phyloP scores from a whole-genome alignment of 2,797 vertebrate species.

The Arrhamphus sclerolepis region DNA sequence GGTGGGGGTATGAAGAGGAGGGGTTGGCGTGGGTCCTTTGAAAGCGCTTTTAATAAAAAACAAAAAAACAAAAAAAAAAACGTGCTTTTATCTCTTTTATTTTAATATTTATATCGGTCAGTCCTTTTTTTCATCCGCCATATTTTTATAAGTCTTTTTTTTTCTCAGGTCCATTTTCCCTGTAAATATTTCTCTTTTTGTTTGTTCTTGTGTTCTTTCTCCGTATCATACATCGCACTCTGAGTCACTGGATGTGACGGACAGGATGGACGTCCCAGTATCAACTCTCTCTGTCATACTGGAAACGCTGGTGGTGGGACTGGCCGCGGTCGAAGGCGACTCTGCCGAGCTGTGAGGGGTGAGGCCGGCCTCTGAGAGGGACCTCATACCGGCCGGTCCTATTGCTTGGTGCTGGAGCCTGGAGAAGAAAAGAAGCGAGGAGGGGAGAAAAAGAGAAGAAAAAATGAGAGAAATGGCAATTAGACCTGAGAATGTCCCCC shows the following conservation, averaged over 20 bases:
- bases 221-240: constrained; percentile 99
- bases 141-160: constrained; percentile 82
- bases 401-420: constrained; percentile 99
- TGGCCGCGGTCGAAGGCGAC: constrained; percentile 97
- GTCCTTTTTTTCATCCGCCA: constrained; percentile 86
- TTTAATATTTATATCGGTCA: constrained; percentile 86
- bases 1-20: constrained; percentile 80
- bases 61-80: constrained; percentile 75
- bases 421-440: constrained; percentile 70
- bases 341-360: constrained; percentile 97
- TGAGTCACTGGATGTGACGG: constrained; percentile 99
- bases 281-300: constrained; percentile 96
- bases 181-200: constrained; percentile 87
- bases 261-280: constrained; percentile 97
- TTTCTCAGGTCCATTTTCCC: constrained; percentile 87
- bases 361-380: constrained; percentile 95
- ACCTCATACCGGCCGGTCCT: constrained; percentile 97
- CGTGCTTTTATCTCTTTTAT: constrained; percentile 92
- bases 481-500: constrained; percentile 74
- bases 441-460: constrained; percentile 25
- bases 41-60: constrained; percentile 88
- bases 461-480: constrained; percentile 76
- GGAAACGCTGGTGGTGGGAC: constrained; percentile 98
- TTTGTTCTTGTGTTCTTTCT: constrained; percentile 60
- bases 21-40: constrained; percentile 91